Base-by-base conservation (phyloP, 2,888 invertebrate species). In the Mythimna albipuncta region DNA sequence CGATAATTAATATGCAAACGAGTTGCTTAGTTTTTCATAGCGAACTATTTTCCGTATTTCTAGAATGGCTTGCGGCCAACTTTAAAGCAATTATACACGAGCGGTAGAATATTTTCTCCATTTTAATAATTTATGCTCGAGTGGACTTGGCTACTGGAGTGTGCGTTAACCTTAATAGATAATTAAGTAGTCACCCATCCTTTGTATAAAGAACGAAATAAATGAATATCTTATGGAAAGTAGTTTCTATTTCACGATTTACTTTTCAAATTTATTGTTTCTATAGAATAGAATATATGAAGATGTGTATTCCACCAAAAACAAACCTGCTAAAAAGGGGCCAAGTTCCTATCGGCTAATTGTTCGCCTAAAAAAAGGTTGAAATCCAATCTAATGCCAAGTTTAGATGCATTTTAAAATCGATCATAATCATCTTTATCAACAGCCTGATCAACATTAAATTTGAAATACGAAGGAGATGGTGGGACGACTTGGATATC, bases 121-220 rank as follows among this genome's bases (percentile, higher is more conserved):
- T 80, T 68, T 64, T 71, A 69, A 69, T 84, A 63, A 67, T 81
- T 81, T 84, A 81, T 62, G 68, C 35, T 21, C 10, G 52, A 63
- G 21, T 21, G 41, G 2, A 13, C 26, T 64, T 62, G 62, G 16
- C 72, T 59, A 59, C 62, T 19, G 69, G 72, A 55, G 63, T 80
- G 71, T 74, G 79, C 73, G 69, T 67, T 57, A 72, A 67, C 76
- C 66, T 65, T 81, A 75, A 81, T 78, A 71, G 77, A 78, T 77
- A 80, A 81, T 82, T 82, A 83, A 80, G 77, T 87, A 89, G 85
- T 75, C 68, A 80, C 87, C 89, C 86, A 85, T 88, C 88, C 87
- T 90, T 85, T 91, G 89, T 90, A 89, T 64, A 89, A 89, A 88
- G 72, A 85, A 79, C 75, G 65, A 86, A 89, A 83, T 89, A 87